A percentile compares a stretch with the other conserved stretches of the same genome.
Evolutionary conservation across 1,140 invertebrate genomes (phyloP).

Genomic region (Sarcophaga bullata): DNA sequence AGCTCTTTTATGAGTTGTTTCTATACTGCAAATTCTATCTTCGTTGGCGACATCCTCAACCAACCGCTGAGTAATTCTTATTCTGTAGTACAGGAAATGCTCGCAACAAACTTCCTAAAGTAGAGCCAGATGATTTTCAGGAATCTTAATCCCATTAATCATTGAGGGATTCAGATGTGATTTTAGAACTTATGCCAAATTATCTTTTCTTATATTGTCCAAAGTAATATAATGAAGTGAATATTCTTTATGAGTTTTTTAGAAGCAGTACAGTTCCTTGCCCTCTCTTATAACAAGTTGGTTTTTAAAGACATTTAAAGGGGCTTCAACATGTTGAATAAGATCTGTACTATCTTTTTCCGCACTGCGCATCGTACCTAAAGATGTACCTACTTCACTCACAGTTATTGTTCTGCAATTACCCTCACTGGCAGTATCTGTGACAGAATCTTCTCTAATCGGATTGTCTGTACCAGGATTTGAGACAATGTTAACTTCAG

Average conservation of each 20-base stretch:
- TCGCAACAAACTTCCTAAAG: conserved; percentile 47
- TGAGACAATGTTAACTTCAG: background rate
- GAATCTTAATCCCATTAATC: conserved; percentile 44
- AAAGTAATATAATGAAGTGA: conserved; percentile 60
- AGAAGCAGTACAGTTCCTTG: background rate
- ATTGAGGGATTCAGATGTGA: conserved; percentile 43
- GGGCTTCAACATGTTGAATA: conserved; percentile 30
- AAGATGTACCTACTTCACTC: background rate
- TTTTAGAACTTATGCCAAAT: conserved; percentile 42
- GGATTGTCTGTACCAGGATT: no score
- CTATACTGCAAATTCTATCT: no score
- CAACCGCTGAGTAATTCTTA: no score
- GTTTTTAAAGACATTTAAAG: conserved; percentile 13
- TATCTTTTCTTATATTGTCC: conserved; percentile 53
- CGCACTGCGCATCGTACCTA: conserved; percentile 32
- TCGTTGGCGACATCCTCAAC: no score
- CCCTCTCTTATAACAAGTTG: conserved; percentile 40
- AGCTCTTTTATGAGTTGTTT: background rate
- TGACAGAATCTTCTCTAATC: no score
- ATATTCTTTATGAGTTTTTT: conserved; percentile 46
- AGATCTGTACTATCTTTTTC: conserved; percentile 28
- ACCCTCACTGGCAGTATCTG: no score
- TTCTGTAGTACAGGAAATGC: no score
- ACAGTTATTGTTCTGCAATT: no score
- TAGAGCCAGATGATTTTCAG: conserved; percentile 43